These are phyloP conservation scores for rat (Rattus norvegicus) DNA, from an alignment of 2,113 vertebrate species.

Conservation along the genomic window GRCr8 NC_086019.1:113815501-113816000, in stretches of 20 bases:
- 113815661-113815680: slow-evolving; percentile 28
- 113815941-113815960: slow-evolving; percentile 72
- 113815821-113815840: slow-evolving; percentile 17
- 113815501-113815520: slow-evolving; percentile 51
- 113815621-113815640: slow-evolving; percentile 47
- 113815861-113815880: slow-evolving; percentile 49
- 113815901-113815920: not conserved
- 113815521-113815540: slow-evolving; percentile 41
- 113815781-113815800: not conserved
- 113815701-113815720: not conserved
- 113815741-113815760: not conserved
- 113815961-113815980: slow-evolving; percentile 72
- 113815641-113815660: not conserved
- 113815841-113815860: not conserved
- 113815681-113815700: not conserved
- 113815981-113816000: slow-evolving; percentile 61
- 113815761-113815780: not conserved
- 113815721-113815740: not conserved
- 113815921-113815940: slow-evolving; percentile 52
- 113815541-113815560: slow-evolving; percentile 68
- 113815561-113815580: slow-evolving; percentile 71
- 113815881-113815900: not conserved
- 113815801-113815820: slow-evolving; percentile 33
- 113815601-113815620: slow-evolving; percentile 68
- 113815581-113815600: slow-evolving; percentile 59